Evolutionary conservation across 2,888 invertebrate species (phyloP), one percentile per base, ranked within the genome.

Genomic region (Pasiphila rectangulata): DNA sequence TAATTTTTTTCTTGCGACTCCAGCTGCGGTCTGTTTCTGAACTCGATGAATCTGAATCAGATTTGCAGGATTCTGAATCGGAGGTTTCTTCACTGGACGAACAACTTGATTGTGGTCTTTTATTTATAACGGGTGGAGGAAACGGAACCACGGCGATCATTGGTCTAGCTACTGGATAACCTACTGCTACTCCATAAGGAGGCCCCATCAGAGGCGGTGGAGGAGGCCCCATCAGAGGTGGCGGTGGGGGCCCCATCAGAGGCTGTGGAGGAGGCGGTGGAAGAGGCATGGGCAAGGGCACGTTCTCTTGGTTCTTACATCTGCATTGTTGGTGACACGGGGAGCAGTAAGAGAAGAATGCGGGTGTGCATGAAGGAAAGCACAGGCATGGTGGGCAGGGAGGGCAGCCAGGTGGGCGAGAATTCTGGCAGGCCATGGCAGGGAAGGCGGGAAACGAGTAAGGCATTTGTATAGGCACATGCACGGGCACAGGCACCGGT

Each of bases 331-430:
- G 61, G 45, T 86, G 86, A 32, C 86, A 86, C 3, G 74, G 61
- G 0, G 85, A 85, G 43, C 85, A 85, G 48, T 68, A 85, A 0
- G 85, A 70, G 47, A 75, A 85, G 56, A 83, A 82, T 1, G 83
- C 57, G n/a, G 85, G 85, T 1, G 82, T 83, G 42, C 84, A 85
- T 0, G 67, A 61, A 1, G 85, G 83, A 16, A 39, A 38, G 42
- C 85, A 85, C 0, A 72, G 38, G 45, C 85, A 85, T 0, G 85
- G 85, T 0, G 85, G 85, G 30, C 85, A 85, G 0, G 77, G 75
- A 0, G 84, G 85, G 34, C 82, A 82, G 16, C 49, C 59, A n/a
- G 47, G 54, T 2, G 64, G 47, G 25, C 62, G 56, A 1, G 30
- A 29, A 1, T 21, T 50, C 21, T 41, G 49, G 36, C 52, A 63